Base-by-base conservation (phyloP, 2,113 vertebrate species). In the Neodon shergylaensis region DNA sequence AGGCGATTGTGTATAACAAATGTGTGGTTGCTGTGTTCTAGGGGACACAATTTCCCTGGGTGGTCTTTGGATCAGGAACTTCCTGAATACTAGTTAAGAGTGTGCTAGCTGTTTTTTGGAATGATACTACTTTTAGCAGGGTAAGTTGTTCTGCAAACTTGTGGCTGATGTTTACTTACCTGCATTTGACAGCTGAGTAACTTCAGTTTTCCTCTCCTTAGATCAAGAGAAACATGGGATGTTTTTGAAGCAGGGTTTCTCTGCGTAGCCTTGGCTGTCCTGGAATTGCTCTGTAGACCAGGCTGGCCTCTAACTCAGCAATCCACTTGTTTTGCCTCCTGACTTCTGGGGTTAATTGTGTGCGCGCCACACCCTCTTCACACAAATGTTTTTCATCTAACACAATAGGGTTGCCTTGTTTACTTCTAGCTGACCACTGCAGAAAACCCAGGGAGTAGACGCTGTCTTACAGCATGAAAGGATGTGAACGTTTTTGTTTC, bases 401-500 rank as follows among this genome's bases (percentile, higher is more conserved):
- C 63, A 84, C 31, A 66, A 0, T 65, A 82, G 42, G 8, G 28
- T 10, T 74, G 79, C 24, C 31, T 7, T 84, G 58, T 28, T 90
- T 92, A 90, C 61, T 92, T 93, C 14, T 83, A 84, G 63, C 47
- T 83, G 42, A 79, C 58, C n/a, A 52, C 61, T 88, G 44, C 65
- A 74, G 79, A 92, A 95, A 90, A 90, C 26, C 68, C 70, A 90
- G 33, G 47, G 47, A 90, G 83, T 81, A 78, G n/a, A 81, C 5
- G 1, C 31, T 70, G 26, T 90, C 77, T 94, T 94, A 83, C 72
- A 91, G 78, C 5, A 13, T 89, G 63, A 87, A 49, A 7, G 33
- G 36, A 49, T 90, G 22, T 84, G 65, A 96, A 91, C 87, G 36
- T 88, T 47, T 94, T 33, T 88, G 78, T 93, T 88, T 49, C 21